A percentile compares a stretch with the other conserved stretches of the same genome.
Evolutionary conservation across 1,140 invertebrate species (phyloP).

Genomic region (Drosophila sulfurigaster): DNA sequence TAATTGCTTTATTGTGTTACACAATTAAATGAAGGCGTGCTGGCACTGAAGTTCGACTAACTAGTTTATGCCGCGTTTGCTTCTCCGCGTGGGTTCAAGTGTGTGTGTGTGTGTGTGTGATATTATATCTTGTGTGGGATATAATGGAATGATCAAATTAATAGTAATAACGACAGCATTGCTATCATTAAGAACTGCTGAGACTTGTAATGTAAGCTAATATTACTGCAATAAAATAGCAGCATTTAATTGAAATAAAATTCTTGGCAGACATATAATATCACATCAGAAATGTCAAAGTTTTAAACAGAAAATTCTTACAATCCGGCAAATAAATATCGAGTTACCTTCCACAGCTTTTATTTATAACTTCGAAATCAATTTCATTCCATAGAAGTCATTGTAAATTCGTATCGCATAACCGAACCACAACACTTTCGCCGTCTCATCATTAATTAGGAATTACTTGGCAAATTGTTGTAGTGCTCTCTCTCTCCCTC

Average conservation of each 20-base stretch:
- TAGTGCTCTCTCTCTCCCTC: background rate
- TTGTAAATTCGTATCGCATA: no score
- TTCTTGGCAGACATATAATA: no score
- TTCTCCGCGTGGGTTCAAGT: background rate
- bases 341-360: no score
- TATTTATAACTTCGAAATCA: no score
- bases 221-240: no score
- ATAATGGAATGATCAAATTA: slow-evolving; percentile 16
- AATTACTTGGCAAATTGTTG: slow-evolving; percentile 8
- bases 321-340: no score
- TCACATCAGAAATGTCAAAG: no score
- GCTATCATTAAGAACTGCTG: slow-evolving; percentile 1
- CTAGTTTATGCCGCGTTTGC: slow-evolving; percentile 12
- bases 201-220: background rate
- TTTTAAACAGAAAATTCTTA: no score
- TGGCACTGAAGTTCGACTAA: slow-evolving; percentile 14
- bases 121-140: background rate
- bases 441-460: slow-evolving; percentile 1
- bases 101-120: background rate
- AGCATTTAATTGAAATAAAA: no score
- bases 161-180: slow-evolving; percentile 1
- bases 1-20: slow-evolving; percentile 62
- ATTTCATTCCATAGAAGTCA: no score
- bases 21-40: slow-evolving; percentile 50
- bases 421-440: no score